These are phyloP conservation scores for Ommatoiulus sabulosus DNA, from an alignment of 2,888 invertebrate species.

Conservation along the genomic window DNA sequence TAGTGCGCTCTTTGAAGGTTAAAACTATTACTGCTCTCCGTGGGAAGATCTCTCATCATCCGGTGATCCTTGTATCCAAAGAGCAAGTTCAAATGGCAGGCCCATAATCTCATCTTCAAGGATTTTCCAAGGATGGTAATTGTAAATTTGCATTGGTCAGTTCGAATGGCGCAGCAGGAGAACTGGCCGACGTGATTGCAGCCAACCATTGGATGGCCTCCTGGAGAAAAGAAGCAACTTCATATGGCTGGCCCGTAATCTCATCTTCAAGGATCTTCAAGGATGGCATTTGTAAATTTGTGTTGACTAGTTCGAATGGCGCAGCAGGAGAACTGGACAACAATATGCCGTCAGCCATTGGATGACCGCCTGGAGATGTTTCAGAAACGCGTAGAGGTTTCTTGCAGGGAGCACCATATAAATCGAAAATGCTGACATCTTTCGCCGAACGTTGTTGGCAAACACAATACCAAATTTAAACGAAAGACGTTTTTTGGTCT, in stretches of 20 bases:
- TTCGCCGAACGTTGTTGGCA: neutral
- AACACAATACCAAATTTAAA: neutral
- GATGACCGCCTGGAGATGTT: neutral
- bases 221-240: neutral
- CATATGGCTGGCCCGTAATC: neutral
- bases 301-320: neutral
- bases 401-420: neutral
- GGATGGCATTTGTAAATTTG: conserved; percentile 3
- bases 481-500: neutral
- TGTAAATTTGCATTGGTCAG: neutral
- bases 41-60: neutral
- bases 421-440: neutral
- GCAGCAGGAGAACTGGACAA: neutral
- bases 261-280: neutral
- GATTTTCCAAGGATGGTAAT: neutral
- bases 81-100: neutral
- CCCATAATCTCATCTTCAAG: neutral
- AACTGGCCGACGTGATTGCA: neutral
- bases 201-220: neutral
- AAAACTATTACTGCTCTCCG: neutral
- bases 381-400: neutral
- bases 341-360: neutral
- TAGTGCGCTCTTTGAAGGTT: neutral
- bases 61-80: neutral
- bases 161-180: conserved; percentile 12